Base-by-base conservation (phyloP, 2,888 invertebrate genomes). In the Calliopum simillimum region DNA sequence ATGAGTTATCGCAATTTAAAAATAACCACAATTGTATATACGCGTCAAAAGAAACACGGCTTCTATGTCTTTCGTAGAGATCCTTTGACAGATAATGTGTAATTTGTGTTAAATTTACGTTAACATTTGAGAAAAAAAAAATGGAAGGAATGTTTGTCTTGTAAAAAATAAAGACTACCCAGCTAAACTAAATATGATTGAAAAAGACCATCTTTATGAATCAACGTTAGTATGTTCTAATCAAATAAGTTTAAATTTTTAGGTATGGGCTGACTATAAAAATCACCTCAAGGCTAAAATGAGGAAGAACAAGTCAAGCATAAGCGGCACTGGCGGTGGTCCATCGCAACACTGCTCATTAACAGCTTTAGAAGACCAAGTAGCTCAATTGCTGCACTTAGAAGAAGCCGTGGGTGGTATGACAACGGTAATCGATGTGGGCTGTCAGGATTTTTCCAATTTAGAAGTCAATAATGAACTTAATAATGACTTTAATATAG, bases 211-310 rank as follows among this genome's bases (percentile, higher is more conserved):
- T n/a, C n/a, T n/a, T n/a, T n/a, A n/a, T n/a, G n/a, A n/a, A n/a
- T n/a, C n/a, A n/a, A n/a, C n/a, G n/a, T n/a, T n/a, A n/a, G n/a
- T n/a, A n/a, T n/a, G n/a, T n/a, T n/a, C n/a, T n/a, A n/a, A n/a
- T n/a, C n/a, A n/a, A n/a, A n/a, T n/a, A n/a, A n/a, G n/a, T n/a
- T n/a, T 43, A n/a, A 14, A n/a, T 6, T 55, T 63, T 23, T 62
- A 69, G 53, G 70, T 72, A 51, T 70, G 70, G 62, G 49, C 63
- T 43, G 65, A 73, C 19, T 66, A 69, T 16, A 66, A 73, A 43
- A 43, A 46, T 19, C 66, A 65, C 21, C 61, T 72, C 6, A 72
- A 68, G n/a, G 47, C 49, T 4, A 68, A 62, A n/a, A 47, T 47
- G 14, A 25, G 44, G 2, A 55, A 41, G 12, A 72, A 67, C 58